Base-by-base conservation (phyloP, 2,888 invertebrate species). In the Drosophila mimetica region DNA sequence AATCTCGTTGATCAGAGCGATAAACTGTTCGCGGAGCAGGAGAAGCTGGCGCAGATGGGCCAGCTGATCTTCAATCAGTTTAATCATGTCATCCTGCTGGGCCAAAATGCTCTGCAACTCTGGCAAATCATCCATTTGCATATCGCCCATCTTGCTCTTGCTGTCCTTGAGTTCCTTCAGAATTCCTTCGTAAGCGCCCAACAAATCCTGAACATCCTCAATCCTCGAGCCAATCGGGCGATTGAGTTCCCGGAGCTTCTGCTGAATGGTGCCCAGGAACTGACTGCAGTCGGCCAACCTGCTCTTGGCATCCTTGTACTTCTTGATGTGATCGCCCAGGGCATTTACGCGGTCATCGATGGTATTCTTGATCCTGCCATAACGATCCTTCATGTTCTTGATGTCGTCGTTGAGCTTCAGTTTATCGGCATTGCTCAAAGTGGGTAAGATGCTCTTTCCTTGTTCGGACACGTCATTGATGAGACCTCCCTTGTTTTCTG, bases 141-240 rank as follows among this genome's bases (percentile, higher is more conserved):
- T 92, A 89, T 96, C 95, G 53, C 95, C 95, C 51, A 96, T 93
- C 93, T 96, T 96, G 1, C 94, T 92, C 86, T 96, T 96, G 89
- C 96, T 96, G 52, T 94, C 94, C 90, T 96, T 97, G 0, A 97
- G 92, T 75, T 97, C 96, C 61, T 93, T 93, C 18, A 97, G 92
- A 51, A 97, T 95, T 76, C 94, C 94, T 92, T 97, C 96, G 84
- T 97, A 97, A 1, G 95, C 94, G 36, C 94, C 93, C 25, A 97
- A 93, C 76, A 97, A 93, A n/a, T 95, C 94, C 89, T 97, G 96
- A 0, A 98, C 97, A 90, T 98, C 98, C 89, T 97, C 96, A 1
- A 96, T 95, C 87, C 95, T 95, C 55, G 95, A 95, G 11, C 98
- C 98, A 36, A 98, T 95, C 0, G 98, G 97, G 90, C 95, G 96